These are phyloP conservation scores for Australoheros scitulus DNA, from an alignment of 2,113 vertebrate genomes.

Conservation along the genomic window DNA sequence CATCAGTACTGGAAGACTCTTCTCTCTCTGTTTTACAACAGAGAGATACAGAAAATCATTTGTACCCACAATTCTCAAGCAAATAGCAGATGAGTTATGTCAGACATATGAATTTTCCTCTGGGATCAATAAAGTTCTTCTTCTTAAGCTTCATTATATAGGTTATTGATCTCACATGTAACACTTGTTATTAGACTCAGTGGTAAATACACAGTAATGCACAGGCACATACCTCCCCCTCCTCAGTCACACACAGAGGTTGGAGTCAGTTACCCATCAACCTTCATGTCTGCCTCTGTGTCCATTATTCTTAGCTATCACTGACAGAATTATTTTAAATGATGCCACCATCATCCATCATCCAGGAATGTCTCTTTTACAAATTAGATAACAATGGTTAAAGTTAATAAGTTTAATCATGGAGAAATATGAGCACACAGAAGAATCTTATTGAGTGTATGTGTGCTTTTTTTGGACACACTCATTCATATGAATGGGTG, in stretches of 20 bases:
- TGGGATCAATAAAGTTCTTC: too few species aligned
- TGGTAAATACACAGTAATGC: slow-evolving; percentile 22
- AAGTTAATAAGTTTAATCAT: slow-evolving; percentile 8
- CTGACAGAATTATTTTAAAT: slow-evolving; percentile 37
- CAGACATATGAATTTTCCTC: too few species aligned
- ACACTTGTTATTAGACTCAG: slow-evolving; percentile 2
- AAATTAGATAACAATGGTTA: slow-evolving; percentile 19
- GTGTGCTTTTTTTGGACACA: too few species aligned
- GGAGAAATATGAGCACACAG: neutral
- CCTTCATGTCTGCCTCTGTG: slow-evolving; percentile 13
- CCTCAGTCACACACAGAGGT: slow-evolving; percentile 26
- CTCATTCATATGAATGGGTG: too few species aligned
- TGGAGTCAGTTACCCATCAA: slow-evolving; percentile 53
- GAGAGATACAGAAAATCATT: too few species aligned
- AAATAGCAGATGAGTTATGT: too few species aligned
- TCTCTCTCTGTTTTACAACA: too few species aligned
- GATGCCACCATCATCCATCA: neutral
- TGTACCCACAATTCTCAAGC: too few species aligned
- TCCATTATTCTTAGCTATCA: slow-evolving; percentile 25
- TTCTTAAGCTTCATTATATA: neutral
- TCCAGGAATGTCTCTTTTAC: slow-evolving; percentile 8
- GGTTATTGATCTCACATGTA: slow-evolving; percentile 58
- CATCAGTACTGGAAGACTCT: too few species aligned
- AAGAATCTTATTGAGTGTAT: neutral
- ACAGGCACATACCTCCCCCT: slow-evolving; percentile 1